Evolutionary conservation across 1,140 invertebrate species (phyloP).

Genomic region (Bombus waltoni): DNA sequence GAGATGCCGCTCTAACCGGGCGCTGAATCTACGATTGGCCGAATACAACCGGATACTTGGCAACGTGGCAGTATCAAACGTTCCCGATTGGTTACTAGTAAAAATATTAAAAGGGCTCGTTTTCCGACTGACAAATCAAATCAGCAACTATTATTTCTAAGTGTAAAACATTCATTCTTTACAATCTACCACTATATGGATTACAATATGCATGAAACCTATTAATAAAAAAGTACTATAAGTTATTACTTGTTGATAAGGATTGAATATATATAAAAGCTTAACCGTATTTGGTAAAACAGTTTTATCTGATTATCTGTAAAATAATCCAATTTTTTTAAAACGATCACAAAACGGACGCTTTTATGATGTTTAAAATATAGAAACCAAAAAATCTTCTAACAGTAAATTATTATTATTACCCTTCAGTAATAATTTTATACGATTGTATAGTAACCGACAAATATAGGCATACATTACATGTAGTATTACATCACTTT

Average conservation of each 20-base stretch:
- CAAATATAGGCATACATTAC: constrained; percentile 48
- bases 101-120: constrained; percentile 57
- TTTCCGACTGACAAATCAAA: constrained; percentile 65
- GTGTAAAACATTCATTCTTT: constrained; percentile 18
- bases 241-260: background rate
- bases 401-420: background rate
- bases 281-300: background rate
- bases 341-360: background rate
- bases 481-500: constrained; percentile 39
- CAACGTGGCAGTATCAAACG: constrained; percentile 65
- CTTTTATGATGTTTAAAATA: background rate
- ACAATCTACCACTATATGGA: background rate
- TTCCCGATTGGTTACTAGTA: constrained; percentile 61
- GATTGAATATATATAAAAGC: background rate
- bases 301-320: background rate
- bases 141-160: constrained; percentile 64
- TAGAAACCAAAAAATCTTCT: background rate
- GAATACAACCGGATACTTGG: constrained; percentile 46
- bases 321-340: background rate
- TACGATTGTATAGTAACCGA: background rate
- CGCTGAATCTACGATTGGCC: constrained; percentile 59
- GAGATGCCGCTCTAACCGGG: constrained; percentile 69
- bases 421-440: background rate
- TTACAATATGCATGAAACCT: background rate
- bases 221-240: background rate